Percentiles rank a stretch among this genome's conserved stretches.
Conservation (phyloP, 2,888 invertebrate genomes). For the Macrosoma leucophasiata region DNA sequence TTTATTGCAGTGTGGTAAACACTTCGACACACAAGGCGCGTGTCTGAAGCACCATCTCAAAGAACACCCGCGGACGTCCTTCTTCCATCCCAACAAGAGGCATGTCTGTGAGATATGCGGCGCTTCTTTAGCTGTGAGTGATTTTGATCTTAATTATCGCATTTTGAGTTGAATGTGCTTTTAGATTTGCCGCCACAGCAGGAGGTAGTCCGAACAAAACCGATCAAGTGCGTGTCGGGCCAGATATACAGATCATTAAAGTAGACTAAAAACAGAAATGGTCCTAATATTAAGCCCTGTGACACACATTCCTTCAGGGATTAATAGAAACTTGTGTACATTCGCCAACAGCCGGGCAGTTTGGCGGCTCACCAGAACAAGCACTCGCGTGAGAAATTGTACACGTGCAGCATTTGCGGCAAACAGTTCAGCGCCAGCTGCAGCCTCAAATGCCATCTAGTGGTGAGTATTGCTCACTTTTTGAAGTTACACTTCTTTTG, state of each 20-base stretch:
- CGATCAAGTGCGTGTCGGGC: no score
- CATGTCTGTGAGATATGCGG: constrained; percentile 66
- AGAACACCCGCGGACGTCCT: constrained; percentile 53
- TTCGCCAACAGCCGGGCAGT: constrained; percentile 56
- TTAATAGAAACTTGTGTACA: no score
- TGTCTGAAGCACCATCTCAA: constrained; percentile 53
- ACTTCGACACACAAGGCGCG: constrained; percentile 55
- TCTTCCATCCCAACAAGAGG: constrained; percentile 39
- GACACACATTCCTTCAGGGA: no score
- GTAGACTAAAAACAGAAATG: no score
- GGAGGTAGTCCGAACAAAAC: no score
- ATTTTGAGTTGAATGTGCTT: neutral
- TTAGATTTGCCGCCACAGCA: no score
- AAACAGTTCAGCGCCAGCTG: constrained; percentile 49
- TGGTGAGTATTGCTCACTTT: constrained; percentile 36
- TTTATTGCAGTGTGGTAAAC: constrained; percentile 45
- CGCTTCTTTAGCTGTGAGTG: constrained; percentile 55
- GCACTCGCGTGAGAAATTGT: constrained; percentile 43
- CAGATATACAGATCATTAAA: no score
- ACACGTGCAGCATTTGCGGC: constrained; percentile 50
- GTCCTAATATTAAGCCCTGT: no score
- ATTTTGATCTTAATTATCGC: constrained; percentile 1
- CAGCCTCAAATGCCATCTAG: constrained; percentile 49
- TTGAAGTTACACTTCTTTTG: no score
- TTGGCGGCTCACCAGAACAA: constrained; percentile 55